Evolutionary conservation across 2,113 vertebrate species (phyloP).

Genomic region (Trematomus loennbergii): DNA sequence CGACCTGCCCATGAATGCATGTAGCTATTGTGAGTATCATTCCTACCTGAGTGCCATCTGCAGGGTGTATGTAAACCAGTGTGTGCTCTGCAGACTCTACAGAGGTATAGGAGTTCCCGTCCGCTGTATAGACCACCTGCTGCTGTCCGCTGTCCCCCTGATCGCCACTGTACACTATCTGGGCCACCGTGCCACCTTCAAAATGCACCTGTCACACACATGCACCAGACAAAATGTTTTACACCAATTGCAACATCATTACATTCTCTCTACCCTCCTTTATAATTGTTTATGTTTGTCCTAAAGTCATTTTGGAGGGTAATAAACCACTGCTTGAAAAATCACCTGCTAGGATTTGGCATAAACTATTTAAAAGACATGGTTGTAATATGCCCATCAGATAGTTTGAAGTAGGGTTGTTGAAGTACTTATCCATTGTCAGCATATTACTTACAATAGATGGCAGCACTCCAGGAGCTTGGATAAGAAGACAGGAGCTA

Average conservation of each 20-base stretch:
- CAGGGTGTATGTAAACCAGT: slow-evolving; percentile 96
- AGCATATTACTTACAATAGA: too few species aligned
- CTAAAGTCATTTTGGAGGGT: neutral
- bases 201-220: slow-evolving; percentile 91
- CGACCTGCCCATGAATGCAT: neutral
- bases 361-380: neutral
- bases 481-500: too few species aligned
- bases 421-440: too few species aligned
- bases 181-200: slow-evolving; percentile 91
- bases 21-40: neutral
- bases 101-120: slow-evolving; percentile 94
- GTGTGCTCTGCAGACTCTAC: slow-evolving; percentile 97
- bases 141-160: slow-evolving; percentile 89
- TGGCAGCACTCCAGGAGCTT: too few species aligned
- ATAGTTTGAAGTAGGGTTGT: too few species aligned
- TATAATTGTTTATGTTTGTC: neutral
- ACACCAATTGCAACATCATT: neutral
- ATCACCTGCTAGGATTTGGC: neutral
- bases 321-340: neutral
- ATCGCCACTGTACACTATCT: slow-evolving; percentile 96
- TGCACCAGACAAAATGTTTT: slow-evolving; percentile 4
- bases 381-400: neutral
- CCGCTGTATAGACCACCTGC: slow-evolving; percentile 95
- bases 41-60: slow-evolving; percentile 92
- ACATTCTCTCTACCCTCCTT: neutral